Conservation (phyloP, 2,888 invertebrate genomes). For the Drosophila ustulata region DNA sequence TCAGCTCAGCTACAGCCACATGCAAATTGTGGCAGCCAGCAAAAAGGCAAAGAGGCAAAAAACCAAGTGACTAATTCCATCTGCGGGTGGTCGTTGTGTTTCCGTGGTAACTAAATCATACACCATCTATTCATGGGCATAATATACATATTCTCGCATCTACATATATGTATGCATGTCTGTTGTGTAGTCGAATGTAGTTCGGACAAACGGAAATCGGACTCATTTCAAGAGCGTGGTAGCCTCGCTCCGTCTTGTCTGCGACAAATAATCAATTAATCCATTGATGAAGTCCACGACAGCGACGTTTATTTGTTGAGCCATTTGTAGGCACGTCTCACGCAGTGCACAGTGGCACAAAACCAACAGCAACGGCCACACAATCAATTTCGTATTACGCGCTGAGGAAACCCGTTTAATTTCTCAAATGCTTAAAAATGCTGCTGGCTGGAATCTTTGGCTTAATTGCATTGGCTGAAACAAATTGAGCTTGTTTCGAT, state of each 20-base stretch:
- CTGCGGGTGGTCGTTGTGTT: conserved; percentile 65
- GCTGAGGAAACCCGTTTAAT: conserved; percentile 47
- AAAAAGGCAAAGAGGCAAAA: not conserved
- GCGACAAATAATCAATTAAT: conserved; percentile 83
- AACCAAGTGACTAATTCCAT: conserved; percentile 53
- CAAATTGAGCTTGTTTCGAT: conserved; percentile 66
- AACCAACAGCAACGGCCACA: conserved; percentile 9
- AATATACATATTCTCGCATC: conserved; percentile 4
- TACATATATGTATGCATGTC: conserved; percentile 19
- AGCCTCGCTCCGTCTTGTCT: conserved; percentile 40
- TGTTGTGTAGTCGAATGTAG: conserved; percentile 42
- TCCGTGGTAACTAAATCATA: conserved; percentile 60
- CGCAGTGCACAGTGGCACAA: conserved; percentile 63
- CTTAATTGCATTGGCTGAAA: conserved; percentile 31
- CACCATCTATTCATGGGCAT: conserved; percentile 24
- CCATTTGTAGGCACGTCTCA: conserved; percentile 69
- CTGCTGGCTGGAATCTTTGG: conserved; percentile 10
- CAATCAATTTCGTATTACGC: conserved; percentile 25
- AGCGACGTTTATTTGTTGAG: conserved; percentile 70
- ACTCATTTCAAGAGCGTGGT: conserved; percentile 59
- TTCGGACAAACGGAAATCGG: conserved; percentile 62
- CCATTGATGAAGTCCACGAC: conserved; percentile 80
- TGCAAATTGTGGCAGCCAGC: conserved; percentile 59
- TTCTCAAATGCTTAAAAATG: conserved; percentile 10
- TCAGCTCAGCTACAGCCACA: conserved; percentile 23